phyloP scores from a whole-genome alignment of 2,113 vertebrate species.

The Aphelocoma coerulescens region DNA sequence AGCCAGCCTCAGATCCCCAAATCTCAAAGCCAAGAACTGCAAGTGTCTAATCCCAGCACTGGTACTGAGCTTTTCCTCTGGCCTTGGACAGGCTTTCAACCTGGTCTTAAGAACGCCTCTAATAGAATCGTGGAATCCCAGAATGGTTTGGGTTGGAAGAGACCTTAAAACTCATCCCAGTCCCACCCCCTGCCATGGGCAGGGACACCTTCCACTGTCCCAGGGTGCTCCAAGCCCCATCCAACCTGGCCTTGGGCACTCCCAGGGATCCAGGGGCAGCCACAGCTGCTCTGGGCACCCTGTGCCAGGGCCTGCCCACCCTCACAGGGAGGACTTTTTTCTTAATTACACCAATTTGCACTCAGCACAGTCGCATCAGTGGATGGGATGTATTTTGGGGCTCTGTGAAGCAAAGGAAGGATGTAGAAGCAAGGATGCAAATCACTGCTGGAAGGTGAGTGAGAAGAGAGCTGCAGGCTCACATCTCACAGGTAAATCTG shows the following conservation, averaged over 20 bases:
- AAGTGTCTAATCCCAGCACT: neutral
- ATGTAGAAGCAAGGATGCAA: neutral
- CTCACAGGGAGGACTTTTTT: neutral
- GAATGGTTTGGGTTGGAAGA: neutral
- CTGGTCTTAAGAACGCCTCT: neutral
- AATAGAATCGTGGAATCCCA: neutral
- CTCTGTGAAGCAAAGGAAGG: neutral
- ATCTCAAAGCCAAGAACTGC: neutral
- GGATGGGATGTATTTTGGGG: neutral
- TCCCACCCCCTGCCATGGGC: neutral
- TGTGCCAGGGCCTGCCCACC: neutral
- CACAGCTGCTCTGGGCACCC: neutral
- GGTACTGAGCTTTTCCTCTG: neutral
- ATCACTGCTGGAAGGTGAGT: neutral
- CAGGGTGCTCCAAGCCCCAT: neutral
- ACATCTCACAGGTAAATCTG: neutral
- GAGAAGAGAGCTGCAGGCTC: neutral
- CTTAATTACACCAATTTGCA: neutral
- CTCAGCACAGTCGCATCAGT: neutral
- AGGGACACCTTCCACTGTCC: neutral
- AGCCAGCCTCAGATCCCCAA: neutral
- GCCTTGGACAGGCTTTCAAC: neutral
- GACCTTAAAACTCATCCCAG: accelerated
- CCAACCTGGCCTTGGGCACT: neutral
- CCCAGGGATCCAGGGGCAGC: neutral